These are phyloP conservation scores for Sebastolobus altivelis DNA, from an alignment of 2,797 vertebrate genomes.

Conservation along the genomic window DNA sequence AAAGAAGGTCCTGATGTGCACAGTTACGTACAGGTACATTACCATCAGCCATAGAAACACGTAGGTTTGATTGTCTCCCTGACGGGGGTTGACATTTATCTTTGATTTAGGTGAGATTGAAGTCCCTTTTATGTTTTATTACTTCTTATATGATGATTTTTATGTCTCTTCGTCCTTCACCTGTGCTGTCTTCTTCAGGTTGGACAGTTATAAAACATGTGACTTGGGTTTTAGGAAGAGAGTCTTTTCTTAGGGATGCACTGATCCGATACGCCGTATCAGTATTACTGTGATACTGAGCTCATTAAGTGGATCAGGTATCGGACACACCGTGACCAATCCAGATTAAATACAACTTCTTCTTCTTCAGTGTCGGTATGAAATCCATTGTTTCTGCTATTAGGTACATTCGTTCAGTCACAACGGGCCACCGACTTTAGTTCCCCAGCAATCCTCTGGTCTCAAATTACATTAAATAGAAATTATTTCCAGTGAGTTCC, in stretches of 20 bases:
- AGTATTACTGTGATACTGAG: neutral
- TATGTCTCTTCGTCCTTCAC: neutral
- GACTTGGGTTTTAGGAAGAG: neutral
- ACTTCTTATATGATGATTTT: neutral
- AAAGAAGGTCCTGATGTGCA: neutral
- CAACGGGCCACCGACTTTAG: neutral
- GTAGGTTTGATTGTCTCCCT: neutral
- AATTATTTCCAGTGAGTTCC: neutral
- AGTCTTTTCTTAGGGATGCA: neutral
- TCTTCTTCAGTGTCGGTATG: neutral
- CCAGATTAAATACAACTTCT: conserved; percentile 4
- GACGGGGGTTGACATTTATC: neutral
- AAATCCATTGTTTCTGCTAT: conserved; percentile 8
- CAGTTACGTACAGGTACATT: neutral
- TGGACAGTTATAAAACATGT: neutral
- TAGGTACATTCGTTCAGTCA: conserved; percentile 7
- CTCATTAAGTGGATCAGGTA: conserved; percentile 4
- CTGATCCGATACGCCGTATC: neutral
- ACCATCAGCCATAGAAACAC: neutral
- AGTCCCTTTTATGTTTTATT: neutral
- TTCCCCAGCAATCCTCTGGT: neutral
- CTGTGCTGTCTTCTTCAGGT: neutral
- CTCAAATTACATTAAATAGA: neutral
- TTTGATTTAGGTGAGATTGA: conserved; percentile 5
- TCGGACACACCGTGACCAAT: neutral